A percentile compares a stretch with the other conserved stretches of the same genome.
phyloP scores from a whole-genome alignment of 1,140 invertebrate species.

The Penaeus indicus region DNA sequence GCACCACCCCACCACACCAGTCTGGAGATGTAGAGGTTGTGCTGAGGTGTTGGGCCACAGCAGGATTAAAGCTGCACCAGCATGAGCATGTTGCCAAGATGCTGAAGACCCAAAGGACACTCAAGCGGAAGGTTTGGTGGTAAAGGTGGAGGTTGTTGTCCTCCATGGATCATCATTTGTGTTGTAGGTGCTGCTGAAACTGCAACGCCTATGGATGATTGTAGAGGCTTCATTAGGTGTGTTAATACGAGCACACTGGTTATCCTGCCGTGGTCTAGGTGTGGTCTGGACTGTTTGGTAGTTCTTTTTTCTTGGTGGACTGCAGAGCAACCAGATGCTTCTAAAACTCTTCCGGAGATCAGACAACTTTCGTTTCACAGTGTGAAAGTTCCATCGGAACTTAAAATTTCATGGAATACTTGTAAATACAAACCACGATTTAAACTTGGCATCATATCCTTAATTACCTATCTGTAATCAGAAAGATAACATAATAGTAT shows the following conservation, averaged over 20 bases:
- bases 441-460: slow-evolving; percentile 66
- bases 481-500: neutral
- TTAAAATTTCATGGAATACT: slow-evolving; percentile 68
- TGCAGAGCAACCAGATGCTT: slow-evolving; percentile 45
- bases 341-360: slow-evolving; percentile 62
- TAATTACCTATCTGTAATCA: slow-evolving; percentile 64
- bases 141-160: slow-evolving; percentile 36
- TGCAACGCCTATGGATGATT: slow-evolving; percentile 10
- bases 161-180: slow-evolving; percentile 48
- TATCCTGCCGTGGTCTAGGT: slow-evolving; percentile 38
- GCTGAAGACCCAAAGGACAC: slow-evolving; percentile 52
- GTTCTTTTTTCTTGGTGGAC: slow-evolving; percentile 47
- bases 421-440: slow-evolving; percentile 68
- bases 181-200: slow-evolving; percentile 34
- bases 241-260: neutral
- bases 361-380: slow-evolving; percentile 65
- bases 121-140: slow-evolving; percentile 49
- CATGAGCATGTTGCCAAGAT: slow-evolving; percentile 47
- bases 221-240: neutral
- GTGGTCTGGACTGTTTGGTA: slow-evolving; percentile 34
- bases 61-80: slow-evolving; percentile 44
- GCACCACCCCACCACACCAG: slow-evolving; percentile 22
- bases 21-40: slow-evolving; percentile 38
- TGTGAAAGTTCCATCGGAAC: slow-evolving; percentile 67
- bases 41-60: slow-evolving; percentile 36